Conservation (phyloP, 2,888 invertebrate species). For the Neria commutata region DNA sequence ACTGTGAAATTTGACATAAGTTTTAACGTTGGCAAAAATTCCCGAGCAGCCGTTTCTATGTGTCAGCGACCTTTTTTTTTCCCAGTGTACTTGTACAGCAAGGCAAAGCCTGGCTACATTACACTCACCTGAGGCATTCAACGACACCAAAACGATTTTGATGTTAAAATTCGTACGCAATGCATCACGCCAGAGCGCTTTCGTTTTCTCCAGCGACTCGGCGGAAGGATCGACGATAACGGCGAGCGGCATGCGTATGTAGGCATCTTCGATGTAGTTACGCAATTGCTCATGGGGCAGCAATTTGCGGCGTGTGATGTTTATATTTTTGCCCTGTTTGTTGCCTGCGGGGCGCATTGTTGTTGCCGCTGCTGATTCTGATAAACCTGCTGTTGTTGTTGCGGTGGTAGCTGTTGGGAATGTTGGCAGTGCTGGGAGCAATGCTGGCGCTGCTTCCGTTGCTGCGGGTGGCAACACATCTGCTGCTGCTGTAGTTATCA, state of each 20-base stretch:
- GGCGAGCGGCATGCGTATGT: constrained; percentile 61
- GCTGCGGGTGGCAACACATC: constrained; percentile 7
- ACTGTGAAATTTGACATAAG: no score
- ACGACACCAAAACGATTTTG: constrained; percentile 59
- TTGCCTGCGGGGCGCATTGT: constrained; percentile 11
- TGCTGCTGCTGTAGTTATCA: constrained; percentile 25
- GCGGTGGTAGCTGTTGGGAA: constrained; percentile 32
- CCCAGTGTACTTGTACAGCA: background rate
- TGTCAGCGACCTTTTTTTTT: background rate
- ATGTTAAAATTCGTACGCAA: constrained; percentile 58
- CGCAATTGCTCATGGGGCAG: constrained; percentile 59
- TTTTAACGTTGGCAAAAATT: no score
- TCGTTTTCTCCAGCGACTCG: constrained; percentile 56
- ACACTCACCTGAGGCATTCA: constrained; percentile 58
- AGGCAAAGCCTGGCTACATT: background rate
- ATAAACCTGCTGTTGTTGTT: constrained; percentile 31
- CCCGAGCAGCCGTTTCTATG: no score
- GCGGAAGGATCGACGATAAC: constrained; percentile 60
- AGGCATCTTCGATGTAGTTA: constrained; percentile 60
- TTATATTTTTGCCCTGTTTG: constrained; percentile 57
- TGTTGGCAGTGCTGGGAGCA: constrained; percentile 26
- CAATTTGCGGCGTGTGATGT: constrained; percentile 45
- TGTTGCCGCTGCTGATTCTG: constrained; percentile 19
- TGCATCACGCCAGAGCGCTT: constrained; percentile 58
- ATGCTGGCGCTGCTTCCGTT: constrained; percentile 19